Conservation (phyloP, 2,797 vertebrate genomes). For the Acanthurus leucopareius region DNA sequence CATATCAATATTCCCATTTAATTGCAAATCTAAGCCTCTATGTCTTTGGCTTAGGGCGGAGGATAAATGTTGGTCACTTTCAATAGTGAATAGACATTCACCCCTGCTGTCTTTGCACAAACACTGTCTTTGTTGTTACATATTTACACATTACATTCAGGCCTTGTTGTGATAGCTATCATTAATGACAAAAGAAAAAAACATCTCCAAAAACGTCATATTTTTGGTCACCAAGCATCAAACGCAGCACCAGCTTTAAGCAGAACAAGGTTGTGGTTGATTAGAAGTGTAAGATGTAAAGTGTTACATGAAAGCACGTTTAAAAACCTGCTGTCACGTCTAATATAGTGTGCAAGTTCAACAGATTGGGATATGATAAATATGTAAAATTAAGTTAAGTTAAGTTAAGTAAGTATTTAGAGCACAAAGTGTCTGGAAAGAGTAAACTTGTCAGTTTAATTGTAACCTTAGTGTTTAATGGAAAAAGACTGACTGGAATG, state of each 20-base stretch:
- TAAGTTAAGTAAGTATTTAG: constrained; percentile 7
- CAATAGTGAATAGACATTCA: neutral
- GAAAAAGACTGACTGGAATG: constrained; percentile 33
- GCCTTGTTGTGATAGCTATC: neutral
- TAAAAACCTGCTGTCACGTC: neutral
- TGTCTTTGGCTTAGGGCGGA: no score
- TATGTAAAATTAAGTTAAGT: neutral
- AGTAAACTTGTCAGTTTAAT: constrained; percentile 34
- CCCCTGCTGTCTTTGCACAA: neutral
- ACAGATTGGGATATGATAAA: neutral
- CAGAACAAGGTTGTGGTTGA: neutral
- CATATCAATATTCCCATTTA: no score
- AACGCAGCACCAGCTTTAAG: neutral
- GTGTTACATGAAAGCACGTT: neutral
- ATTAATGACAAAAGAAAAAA: constrained; percentile 2
- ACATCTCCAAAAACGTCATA: neutral
- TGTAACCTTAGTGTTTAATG: constrained; percentile 26
- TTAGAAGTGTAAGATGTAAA: neutral
- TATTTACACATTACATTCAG: constrained; percentile 4
- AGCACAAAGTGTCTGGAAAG: constrained; percentile 17
- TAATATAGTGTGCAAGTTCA: neutral
- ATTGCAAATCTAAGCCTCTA: no score
- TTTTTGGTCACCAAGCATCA: neutral
- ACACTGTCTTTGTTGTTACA: neutral
- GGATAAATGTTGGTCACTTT: neutral